phyloP scores from a whole-genome alignment of 2,797 vertebrate genomes.

The Sebastes hopkinsi region DNA sequence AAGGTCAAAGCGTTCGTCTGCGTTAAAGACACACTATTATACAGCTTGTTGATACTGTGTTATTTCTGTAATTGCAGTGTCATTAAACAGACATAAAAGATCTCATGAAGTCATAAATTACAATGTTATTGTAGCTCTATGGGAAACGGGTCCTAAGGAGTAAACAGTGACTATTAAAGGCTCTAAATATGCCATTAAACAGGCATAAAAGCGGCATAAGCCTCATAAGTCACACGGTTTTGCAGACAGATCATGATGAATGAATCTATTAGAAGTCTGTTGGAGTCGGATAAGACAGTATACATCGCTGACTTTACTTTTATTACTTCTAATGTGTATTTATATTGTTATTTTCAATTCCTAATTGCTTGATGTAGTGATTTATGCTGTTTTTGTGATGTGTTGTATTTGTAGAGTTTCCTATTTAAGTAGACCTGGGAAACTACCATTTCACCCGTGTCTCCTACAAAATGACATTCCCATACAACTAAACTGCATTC shows the following conservation, averaged over 20 bases:
- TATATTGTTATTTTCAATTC: background rate
- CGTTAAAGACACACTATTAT: constrained; percentile 17
- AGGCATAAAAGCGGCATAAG: constrained; percentile 32
- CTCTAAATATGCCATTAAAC: constrained; percentile 50
- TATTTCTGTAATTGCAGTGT: constrained; percentile 60
- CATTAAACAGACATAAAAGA: constrained; percentile 55
- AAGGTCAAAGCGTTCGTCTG: constrained; percentile 45
- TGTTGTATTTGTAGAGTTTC: background rate
- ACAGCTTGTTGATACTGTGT: constrained; percentile 26
- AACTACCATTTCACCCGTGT: background rate
- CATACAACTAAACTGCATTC: background rate
- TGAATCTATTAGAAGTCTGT: constrained; percentile 20
- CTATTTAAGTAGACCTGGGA: background rate
- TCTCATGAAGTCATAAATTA: constrained; percentile 46
- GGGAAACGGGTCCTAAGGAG: constrained; percentile 12
- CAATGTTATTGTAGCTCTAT: constrained; percentile 17
- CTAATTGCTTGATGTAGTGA: background rate
- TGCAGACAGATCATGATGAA: constrained; percentile 31
- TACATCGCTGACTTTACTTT: background rate
- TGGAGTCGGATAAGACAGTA: constrained; percentile 1
- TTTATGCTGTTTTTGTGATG: background rate
- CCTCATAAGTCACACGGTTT: constrained; percentile 15
- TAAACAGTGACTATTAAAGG: constrained; percentile 40
- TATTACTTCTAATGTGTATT: background rate
- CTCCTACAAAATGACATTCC: background rate